Evolutionary conservation across 1,140 invertebrate genomes (phyloP), one percentile per base, ranked within the genome.

Genomic region (Ceratina calcarata): DNA sequence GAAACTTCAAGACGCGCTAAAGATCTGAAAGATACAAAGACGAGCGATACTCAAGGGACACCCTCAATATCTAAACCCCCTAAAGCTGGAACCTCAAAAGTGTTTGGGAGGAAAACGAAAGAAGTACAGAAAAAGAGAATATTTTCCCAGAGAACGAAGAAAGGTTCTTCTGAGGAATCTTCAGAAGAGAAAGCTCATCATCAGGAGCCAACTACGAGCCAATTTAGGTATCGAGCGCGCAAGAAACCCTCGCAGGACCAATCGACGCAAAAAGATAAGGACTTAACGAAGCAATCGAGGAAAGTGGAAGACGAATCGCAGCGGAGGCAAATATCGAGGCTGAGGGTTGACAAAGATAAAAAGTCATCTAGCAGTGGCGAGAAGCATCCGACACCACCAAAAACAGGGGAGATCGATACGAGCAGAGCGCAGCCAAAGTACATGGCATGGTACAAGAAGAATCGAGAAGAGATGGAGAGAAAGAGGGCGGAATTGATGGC

Each of bases 361-460:
- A 88, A 85, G 70, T 16, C 61, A 3, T 67, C 72, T 0, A 68
- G 62, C 37, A 68, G 65, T 13, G 20, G 60, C 3, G 76, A 85
- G 15, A 81, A 81, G 65, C 71, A 65, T 10, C 24, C 67, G 53
- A 86, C 73, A 37, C 60, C 77, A 8, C 60, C 60, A 24, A 86
- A 80, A 84, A 80, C 53, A 10, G 62, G 87, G 45, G 73, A 85
- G 53, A 67, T 77, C 45, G 67, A 80, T 51, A 53, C 58, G 12
- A 83, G 82, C 15, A 88, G 91, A 68, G 79, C 89, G 22, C 91
- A 89, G 77, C 93, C 94, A 15, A 90, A 94, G 22, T 94, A 94
- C 74, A 94, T 94, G 94, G 93, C 93, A 6, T 94, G 94, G 94
- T 94, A 94, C 81, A 93, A 94, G 27, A 88, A 91, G 10, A 92